phyloP scores from a whole-genome alignment of 2,888 invertebrate genomes.

The Anodontia alba region DNA sequence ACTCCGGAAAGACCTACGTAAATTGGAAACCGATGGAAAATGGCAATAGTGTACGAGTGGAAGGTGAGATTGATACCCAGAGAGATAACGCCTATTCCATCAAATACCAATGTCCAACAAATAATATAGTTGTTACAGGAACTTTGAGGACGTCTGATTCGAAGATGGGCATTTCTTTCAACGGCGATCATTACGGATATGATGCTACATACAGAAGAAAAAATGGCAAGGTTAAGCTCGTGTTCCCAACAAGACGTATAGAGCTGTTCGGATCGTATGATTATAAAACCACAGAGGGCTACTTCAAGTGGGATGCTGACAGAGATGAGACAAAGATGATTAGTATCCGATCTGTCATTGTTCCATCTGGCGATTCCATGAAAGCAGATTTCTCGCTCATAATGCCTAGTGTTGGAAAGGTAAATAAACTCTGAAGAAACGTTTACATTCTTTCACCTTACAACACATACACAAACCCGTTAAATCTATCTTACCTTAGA shows the following conservation, averaged over 20 bases:
- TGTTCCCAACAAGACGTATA: constrained; percentile 62
- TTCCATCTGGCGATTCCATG: constrained; percentile 48
- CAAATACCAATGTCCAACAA: constrained; percentile 27
- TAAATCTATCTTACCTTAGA: too few relatives aligned
- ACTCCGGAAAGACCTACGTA: constrained; percentile 11
- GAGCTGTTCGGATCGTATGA: constrained; percentile 39
- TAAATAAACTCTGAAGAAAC: too few relatives aligned
- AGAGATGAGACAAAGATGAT: constrained; percentile 69
- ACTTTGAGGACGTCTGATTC: constrained; percentile 5
- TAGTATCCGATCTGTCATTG: constrained; percentile 52
- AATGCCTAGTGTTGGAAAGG: constrained; percentile 71
- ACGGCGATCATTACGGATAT: constrained; percentile 47
- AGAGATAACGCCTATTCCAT: constrained; percentile 11
- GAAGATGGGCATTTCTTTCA: constrained; percentile 18
- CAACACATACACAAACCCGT: too few relatives aligned
- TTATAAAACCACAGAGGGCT: constrained; percentile 48
- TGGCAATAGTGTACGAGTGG: constrained; percentile 36
- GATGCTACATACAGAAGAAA: constrained; percentile 28
- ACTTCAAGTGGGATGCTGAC: constrained; percentile 73
- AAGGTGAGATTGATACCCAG: constrained; percentile 14
- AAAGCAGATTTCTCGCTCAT: constrained; percentile 66
- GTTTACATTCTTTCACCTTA: too few relatives aligned
- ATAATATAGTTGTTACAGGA: constrained; percentile 8
- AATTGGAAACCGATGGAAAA: constrained; percentile 37
- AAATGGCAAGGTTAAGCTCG: constrained; percentile 55